These are phyloP conservation scores for Marisa cornuarietis DNA, from an alignment of 1,140 invertebrate species.

Conservation along the genomic window DNA sequence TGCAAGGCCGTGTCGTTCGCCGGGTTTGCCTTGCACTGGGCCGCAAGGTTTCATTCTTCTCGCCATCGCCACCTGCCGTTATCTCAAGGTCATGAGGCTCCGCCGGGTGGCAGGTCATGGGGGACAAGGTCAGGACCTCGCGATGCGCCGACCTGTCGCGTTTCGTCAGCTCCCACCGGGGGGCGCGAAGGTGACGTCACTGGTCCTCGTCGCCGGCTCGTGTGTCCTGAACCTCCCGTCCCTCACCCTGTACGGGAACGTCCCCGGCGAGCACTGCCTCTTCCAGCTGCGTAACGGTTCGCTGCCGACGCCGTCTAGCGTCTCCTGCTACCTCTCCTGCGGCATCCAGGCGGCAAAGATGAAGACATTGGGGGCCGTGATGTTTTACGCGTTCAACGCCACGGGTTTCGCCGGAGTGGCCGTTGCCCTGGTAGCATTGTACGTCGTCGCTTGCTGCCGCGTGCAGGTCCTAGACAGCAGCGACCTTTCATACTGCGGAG, in stretches of 20 bases:
- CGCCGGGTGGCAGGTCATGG: too few species aligned
- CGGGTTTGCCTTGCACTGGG: not conserved
- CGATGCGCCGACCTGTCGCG: too few species aligned
- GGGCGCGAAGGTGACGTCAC: not conserved
- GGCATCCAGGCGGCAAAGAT: too few species aligned
- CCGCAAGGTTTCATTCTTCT: not conserved
- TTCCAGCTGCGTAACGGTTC: not conserved
- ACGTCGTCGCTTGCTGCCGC: too few species aligned
- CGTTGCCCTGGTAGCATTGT: too few species aligned
- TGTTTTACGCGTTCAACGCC: too few species aligned
- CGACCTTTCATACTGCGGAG: too few species aligned
- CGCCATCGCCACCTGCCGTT: conserved; percentile 6
- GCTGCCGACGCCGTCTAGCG: too few species aligned
- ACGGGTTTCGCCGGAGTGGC: too few species aligned
- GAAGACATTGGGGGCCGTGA: too few species aligned
- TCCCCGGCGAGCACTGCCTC: not conserved
- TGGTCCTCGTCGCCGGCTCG: not conserved
- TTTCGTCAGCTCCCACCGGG: not conserved
- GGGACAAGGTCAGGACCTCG: not conserved
- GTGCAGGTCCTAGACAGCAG: too few species aligned
- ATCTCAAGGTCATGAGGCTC: not conserved
- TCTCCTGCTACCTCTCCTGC: too few species aligned
- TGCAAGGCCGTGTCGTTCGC: not conserved
- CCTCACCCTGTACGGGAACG: not conserved
- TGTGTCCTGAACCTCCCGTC: not conserved